Evolutionary conservation across 2,113 vertebrate species (phyloP).

Genomic region (Corapipo altera): DNA sequence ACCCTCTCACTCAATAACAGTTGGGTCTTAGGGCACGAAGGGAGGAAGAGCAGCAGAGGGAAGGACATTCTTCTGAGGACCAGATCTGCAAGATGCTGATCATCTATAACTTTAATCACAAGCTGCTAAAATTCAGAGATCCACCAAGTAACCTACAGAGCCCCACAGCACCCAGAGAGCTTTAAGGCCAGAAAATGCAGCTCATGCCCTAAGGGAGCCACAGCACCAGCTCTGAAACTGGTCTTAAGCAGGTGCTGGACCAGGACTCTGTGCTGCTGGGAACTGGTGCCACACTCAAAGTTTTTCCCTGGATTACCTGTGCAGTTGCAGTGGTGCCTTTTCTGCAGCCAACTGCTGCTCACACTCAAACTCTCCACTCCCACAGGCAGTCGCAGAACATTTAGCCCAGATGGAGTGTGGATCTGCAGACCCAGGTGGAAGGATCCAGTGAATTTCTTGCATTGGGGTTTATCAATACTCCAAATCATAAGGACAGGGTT

Average conservation of each 20-base stretch:
- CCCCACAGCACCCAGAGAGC: not conserved
- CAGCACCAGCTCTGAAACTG: not conserved
- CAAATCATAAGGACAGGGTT: not conserved
- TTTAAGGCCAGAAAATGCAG: not conserved
- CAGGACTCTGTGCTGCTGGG: not conserved
- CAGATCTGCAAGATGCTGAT: not conserved
- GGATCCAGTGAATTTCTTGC: not conserved
- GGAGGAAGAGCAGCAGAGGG: not conserved
- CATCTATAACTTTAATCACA: not conserved
- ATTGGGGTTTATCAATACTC: not conserved
- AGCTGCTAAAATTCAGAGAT: not conserved
- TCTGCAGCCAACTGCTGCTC: not conserved
- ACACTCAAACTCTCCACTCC: rapidly evolving
- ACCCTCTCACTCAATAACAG: not conserved
- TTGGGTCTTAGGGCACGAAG: not conserved
- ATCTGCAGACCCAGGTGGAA: not conserved
- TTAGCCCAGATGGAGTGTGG: not conserved
- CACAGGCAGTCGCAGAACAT: not conserved
- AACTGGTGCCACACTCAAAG: not conserved
- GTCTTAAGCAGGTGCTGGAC: not conserved
- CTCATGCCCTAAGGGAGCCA: not conserved
- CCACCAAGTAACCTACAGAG: not conserved
- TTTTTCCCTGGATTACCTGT: not conserved
- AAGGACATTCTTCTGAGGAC: not conserved
- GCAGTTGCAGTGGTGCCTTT: not conserved